Base-by-base conservation (phyloP, 2,797 vertebrate species). In the Halcyon chelicuti region DNA sequence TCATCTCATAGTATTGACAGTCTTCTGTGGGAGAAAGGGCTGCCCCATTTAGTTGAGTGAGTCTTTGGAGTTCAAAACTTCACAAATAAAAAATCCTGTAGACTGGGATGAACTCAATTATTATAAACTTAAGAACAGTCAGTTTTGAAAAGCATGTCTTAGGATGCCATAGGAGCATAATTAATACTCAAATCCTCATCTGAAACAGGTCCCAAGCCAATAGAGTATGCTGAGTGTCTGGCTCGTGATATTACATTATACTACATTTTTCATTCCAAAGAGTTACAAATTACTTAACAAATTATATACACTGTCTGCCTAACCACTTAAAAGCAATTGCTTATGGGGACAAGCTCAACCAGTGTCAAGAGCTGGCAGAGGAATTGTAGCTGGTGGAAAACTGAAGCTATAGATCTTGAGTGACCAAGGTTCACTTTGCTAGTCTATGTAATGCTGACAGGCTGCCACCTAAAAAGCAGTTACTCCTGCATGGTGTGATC, bases 271-370 rank as follows among this genome's bases (percentile, higher is more conserved):
- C 52, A 73, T 66, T 74, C 20, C 86, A 80, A 85, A 95, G 66
- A 73, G 82, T 61, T 86, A 71, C 40, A 74, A 78, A 91, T 90
- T 90, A 63, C 74, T 90, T 94, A 70, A 79, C 63, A 92, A 91
- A 94, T 86, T 13, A 71, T 58, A 67, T 20, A 60, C 67, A 71
- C 39, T 57, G 73, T 76, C 90, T 86, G 60, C 51, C 62, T 90
- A 80, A 95, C 46, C 62, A 78, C 86, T 93, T 81, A 63, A 92
- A 91, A 91, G 73, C 67, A 74, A 39, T 17, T 92, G 52, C 65
- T 94, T 78, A 44, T 35, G 26, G 49, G 57, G 40, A 54, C 58
- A 82, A 67, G 76, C 74, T 82, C 71, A 62, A 40, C 20, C 44
- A 55, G 5, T 4, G 9, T 17, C 40, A 71, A 62, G 37, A 52